Evolutionary conservation across 2,113 vertebrate genomes (phyloP).

Genomic region (Pelecanoides urinatrix): DNA sequence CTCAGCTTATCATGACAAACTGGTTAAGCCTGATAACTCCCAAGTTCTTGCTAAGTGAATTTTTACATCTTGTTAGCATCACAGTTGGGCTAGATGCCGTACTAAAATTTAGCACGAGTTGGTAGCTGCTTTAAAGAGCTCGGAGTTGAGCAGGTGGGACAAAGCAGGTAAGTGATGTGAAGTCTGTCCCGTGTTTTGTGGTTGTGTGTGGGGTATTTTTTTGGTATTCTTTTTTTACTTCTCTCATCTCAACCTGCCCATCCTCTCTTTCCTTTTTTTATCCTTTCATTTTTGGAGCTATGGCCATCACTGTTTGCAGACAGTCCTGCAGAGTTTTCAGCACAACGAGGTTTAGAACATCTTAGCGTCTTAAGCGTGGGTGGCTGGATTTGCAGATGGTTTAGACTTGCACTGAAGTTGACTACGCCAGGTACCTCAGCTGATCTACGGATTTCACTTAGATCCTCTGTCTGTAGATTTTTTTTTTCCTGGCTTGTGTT

Average conservation of each 20-base stretch:
- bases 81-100: not conserved
- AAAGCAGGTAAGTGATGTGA: not conserved
- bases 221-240: fast-evolving
- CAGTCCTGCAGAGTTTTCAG: not conserved
- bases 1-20: not conserved
- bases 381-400: not conserved
- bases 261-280: not conserved
- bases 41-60: not conserved
- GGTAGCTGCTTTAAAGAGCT: not conserved
- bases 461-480: not conserved
- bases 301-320: too few relatives aligned
- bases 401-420: not conserved
- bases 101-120: not conserved
- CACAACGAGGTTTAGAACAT: not conserved
- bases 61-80: not conserved
- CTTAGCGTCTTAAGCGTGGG: not conserved
- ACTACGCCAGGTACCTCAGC: not conserved
- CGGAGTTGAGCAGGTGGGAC: not conserved
- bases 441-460: not conserved
- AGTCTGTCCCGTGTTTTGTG: not conserved
- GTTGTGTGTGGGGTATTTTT: not conserved
- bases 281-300: not conserved
- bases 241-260: not conserved
- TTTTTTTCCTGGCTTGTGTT: not conserved
- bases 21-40: not conserved